phyloP scores from a whole-genome alignment of 2,113 vertebrate genomes.

The Hippopotamus amphibius region DNA sequence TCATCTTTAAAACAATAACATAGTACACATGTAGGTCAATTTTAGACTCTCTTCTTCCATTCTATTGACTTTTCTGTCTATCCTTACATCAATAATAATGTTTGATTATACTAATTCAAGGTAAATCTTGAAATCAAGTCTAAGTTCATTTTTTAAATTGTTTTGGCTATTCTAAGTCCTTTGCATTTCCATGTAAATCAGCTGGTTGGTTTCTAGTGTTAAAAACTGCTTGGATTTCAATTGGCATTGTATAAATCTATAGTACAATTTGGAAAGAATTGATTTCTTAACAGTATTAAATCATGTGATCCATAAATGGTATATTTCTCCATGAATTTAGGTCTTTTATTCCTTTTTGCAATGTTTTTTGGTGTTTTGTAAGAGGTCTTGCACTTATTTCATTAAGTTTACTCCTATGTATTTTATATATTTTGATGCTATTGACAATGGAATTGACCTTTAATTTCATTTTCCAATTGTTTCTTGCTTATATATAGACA shows the following conservation, averaged over 20 bases:
- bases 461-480: slow-evolving; percentile 8
- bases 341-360: not conserved
- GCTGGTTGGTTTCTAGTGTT: not conserved
- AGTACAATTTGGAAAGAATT: not conserved
- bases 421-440: not conserved
- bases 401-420: not conserved
- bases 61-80: not conserved
- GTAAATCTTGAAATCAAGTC: not conserved
- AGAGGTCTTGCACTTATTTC: not conserved
- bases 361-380: not conserved
- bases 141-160: not conserved
- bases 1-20: not conserved
- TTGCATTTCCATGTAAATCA: slow-evolving; percentile 20
- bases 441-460: not conserved
- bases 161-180: not conserved
- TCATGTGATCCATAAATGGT: not conserved
- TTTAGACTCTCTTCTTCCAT: not conserved
- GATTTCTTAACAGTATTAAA: slow-evolving; percentile 16
- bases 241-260: not conserved
- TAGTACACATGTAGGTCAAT: not conserved
- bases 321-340: not conserved
- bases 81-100: not conserved
- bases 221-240: not conserved
- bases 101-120: slow-evolving; percentile 6
- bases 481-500: not conserved